Conservation (phyloP, 2,888 invertebrate species). For the Drosophila kambysellisi region DNA sequence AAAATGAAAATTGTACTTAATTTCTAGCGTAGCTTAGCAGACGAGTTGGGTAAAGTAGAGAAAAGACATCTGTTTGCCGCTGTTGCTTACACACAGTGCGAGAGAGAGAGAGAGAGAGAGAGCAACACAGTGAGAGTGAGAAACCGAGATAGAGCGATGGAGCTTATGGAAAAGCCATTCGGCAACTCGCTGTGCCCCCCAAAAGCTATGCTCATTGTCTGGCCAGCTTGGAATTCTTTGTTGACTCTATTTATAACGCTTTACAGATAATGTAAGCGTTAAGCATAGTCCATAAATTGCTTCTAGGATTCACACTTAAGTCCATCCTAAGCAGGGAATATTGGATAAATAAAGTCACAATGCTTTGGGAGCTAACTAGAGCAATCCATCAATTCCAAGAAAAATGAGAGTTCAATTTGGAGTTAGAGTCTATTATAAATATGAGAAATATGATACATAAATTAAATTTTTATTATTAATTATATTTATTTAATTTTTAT, state of each 20-base stretch:
- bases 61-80: conserved; percentile 53
- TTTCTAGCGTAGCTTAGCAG: conserved; percentile 62
- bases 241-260: conserved; percentile 51
- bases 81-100: conserved; percentile 11
- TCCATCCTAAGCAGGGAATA: conserved; percentile 26
- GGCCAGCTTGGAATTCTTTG: conserved; percentile 11
- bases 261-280: conserved; percentile 36
- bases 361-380: too few species aligned
- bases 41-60: conserved; percentile 9
- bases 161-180: conserved; percentile 54
- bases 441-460: too few species aligned
- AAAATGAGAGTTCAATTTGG: neutral
- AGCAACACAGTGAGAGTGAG: neutral
- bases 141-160: conserved; percentile 1
- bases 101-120: conserved; percentile 7
- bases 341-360: neutral
- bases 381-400: neutral
- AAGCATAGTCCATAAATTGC: conserved; percentile 25
- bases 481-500: too few species aligned
- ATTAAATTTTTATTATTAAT: too few species aligned
- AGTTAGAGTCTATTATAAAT: neutral
- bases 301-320: conserved; percentile 9
- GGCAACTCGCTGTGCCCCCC: conserved; percentile 10
- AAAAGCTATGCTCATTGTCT: conserved; percentile 50
- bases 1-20: conserved; percentile 80